Percentiles rank a stretch among this genome's conserved stretches.
Evolutionary conservation across 2,113 vertebrate genomes (phyloP).

Genomic region (Capra hircus): DNA sequence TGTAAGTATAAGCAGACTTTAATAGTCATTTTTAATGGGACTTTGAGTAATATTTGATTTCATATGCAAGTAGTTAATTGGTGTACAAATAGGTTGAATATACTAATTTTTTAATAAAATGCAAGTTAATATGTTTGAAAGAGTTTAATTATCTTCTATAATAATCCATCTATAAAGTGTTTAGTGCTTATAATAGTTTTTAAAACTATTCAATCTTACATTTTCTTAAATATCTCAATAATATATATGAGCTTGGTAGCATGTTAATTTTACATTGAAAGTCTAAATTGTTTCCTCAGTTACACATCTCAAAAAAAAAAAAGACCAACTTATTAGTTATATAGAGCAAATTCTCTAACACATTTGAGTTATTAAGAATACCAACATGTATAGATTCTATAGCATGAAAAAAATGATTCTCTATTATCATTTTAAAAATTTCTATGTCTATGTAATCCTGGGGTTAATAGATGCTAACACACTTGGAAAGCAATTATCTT

Average conservation of each 20-base stretch:
- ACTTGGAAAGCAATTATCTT: neutral
- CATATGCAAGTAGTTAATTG: neutral
- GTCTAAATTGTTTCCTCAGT: neutral
- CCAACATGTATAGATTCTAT: neutral
- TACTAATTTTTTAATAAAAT: neutral
- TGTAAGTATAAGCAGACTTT: neutral
- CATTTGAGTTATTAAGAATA: neutral
- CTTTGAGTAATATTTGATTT: neutral
- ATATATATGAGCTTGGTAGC: neutral
- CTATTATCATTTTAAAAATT: neutral
- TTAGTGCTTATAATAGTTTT: neutral
- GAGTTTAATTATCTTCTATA: neutral
- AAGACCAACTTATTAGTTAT: neutral
- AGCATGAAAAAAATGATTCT: neutral
- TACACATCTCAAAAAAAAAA: neutral
- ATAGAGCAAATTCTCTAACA: neutral
- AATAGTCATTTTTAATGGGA: neutral
- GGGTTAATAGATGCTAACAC: neutral
- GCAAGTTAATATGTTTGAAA: neutral
- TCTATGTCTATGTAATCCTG: neutral
- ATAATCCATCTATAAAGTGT: neutral
- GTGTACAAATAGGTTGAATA: neutral
- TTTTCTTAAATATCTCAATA: neutral
- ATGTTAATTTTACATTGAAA: neutral
- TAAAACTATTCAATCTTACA: neutral